phyloP scores from a whole-genome alignment of 2,797 vertebrate species.

The Crax fasciolata region DNA sequence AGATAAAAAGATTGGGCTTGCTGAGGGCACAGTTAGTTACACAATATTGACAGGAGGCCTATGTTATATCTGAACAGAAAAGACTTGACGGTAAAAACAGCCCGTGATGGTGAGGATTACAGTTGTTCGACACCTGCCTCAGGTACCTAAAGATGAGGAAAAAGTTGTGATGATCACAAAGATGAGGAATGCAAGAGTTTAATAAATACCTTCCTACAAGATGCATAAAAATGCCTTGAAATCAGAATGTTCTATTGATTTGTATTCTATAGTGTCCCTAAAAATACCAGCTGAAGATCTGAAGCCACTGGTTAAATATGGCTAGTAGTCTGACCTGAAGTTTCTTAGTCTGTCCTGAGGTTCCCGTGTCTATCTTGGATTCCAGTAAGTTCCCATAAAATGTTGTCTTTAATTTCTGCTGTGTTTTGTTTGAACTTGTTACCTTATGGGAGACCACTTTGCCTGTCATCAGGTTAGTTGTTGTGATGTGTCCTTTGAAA shows the following conservation, averaged over 20 bases:
- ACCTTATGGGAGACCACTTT: not conserved
- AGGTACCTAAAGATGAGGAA: not conserved
- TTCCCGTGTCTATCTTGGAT: not conserved
- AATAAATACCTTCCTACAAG: not conserved
- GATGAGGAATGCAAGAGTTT: not conserved
- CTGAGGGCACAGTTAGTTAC: not conserved
- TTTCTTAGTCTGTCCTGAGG: not conserved
- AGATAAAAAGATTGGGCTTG: not conserved
- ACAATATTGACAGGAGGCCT: not conserved
- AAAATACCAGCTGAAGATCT: constrained; percentile 1
- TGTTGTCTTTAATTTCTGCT: not conserved
- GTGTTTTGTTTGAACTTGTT: not conserved
- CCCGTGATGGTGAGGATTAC: not conserved
- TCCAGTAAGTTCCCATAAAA: not conserved
- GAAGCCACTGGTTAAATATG: not conserved
- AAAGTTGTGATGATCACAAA: not conserved
- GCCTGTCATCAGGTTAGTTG: not conserved
- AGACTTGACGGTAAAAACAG: not conserved
- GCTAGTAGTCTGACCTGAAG: not conserved
- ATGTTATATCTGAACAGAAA: not conserved
- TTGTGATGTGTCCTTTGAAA: not conserved
- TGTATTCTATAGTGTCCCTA: not conserved
- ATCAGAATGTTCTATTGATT: not conserved
- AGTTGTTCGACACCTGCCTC: not conserved
- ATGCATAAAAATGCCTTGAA: not conserved